Conservation (phyloP, 2,797 vertebrate genomes). For the Ptychadena robeensis region DNA sequence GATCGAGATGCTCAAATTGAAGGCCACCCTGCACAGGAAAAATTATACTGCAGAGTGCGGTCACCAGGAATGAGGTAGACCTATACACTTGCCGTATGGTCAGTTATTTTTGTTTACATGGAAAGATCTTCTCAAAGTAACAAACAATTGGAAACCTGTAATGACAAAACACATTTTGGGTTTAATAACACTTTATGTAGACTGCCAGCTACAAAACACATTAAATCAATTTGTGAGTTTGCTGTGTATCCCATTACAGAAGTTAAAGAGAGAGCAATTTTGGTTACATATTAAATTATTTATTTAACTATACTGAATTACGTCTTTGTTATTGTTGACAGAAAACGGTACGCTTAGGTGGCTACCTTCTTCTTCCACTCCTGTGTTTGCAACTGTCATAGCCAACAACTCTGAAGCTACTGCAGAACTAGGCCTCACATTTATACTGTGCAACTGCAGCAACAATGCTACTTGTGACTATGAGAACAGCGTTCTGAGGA, state of each 20-base stretch:
- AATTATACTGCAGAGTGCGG: too few relatives aligned
- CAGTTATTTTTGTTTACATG: too few relatives aligned
- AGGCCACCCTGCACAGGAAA: too few relatives aligned
- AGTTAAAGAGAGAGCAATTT: neutral
- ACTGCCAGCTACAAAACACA: neutral
- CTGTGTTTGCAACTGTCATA: conserved; percentile 49
- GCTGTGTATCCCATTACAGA: neutral
- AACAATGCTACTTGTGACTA: conserved; percentile 59
- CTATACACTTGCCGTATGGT: too few relatives aligned
- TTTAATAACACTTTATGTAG: too few relatives aligned
- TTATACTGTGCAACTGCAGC: conserved; percentile 60
- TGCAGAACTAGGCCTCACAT: conserved; percentile 47
- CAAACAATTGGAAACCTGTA: too few relatives aligned
- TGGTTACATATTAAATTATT: neutral
- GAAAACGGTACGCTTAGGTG: conserved; percentile 53
- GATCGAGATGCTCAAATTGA: too few relatives aligned
- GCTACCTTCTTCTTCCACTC: conserved; percentile 52
- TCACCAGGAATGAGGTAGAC: too few relatives aligned
- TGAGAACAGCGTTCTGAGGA: neutral
- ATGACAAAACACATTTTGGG: too few relatives aligned
- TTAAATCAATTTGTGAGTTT: neutral
- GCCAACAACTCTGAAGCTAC: conserved; percentile 57
- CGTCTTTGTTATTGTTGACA: conserved; percentile 6
- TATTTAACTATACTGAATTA: neutral
- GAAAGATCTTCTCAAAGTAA: too few relatives aligned